Conservation (phyloP, 2,888 invertebrate species). For the Nymphalis polychloros region DNA sequence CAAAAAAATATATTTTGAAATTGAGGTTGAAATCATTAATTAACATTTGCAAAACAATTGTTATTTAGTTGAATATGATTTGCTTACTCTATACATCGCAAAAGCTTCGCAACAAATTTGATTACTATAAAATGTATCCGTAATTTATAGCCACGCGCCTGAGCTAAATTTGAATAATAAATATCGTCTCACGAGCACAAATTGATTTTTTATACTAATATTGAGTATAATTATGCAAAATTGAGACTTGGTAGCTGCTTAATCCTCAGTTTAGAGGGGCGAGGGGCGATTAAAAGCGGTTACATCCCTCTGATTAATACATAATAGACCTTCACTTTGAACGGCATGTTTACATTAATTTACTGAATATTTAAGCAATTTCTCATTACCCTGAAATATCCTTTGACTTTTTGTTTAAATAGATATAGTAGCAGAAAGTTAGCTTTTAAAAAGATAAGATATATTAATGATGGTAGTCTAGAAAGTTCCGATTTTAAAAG, state of each 20-base stretch:
- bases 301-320: conserved; percentile 73
- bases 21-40: no score
- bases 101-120: background rate
- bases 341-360: conserved; percentile 75
- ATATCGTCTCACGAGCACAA: conserved; percentile 20
- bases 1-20: no score
- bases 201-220: conserved; percentile 65
- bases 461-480: no score
- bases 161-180: conserved; percentile 20
- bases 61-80: background rate
- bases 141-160: conserved; percentile 5
- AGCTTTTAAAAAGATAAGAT: no score
- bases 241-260: conserved; percentile 62
- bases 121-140: conserved; percentile 1
- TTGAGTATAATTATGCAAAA: conserved; percentile 72
- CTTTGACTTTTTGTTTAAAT: background rate
- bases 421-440: no score
- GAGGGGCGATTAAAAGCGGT: conserved; percentile 67
- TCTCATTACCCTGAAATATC: background rate
- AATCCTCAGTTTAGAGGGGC: conserved; percentile 65
- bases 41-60: no score
- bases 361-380: conserved; percentile 49
- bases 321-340: conserved; percentile 70
- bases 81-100: background rate
- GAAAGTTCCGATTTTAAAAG: no score